Percentiles rank a stretch among this genome's conserved stretches.
These are phyloP conservation scores for Agrilus biguttatus DNA, from an alignment of 2,888 invertebrate genomes.

Conservation along the genomic window DNA sequence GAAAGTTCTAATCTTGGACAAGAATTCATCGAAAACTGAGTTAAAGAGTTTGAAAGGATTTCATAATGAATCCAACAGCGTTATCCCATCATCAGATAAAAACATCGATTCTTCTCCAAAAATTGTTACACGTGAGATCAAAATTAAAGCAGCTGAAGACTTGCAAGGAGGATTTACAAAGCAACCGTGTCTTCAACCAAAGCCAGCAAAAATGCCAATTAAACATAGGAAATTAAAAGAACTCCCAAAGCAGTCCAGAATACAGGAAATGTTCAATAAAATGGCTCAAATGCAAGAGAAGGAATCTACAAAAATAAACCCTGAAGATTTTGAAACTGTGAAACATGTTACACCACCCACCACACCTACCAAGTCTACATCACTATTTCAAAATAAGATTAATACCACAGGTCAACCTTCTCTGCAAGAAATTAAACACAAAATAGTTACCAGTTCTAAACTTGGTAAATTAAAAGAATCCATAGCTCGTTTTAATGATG, in stretches of 20 bases:
- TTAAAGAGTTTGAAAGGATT: slow-evolving; percentile 3
- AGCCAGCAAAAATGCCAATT: too few species aligned
- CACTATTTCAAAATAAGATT: slow-evolving; percentile 21
- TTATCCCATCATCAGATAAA: too few species aligned
- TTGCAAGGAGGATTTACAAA: background rate
- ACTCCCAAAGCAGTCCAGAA: too few species aligned
- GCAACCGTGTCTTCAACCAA: too few species aligned
- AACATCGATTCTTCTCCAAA: too few species aligned
- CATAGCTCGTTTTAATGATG: slow-evolving; percentile 48
- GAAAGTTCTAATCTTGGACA: slow-evolving; percentile 34
- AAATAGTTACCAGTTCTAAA: slow-evolving; percentile 50
- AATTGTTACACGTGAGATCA: too few species aligned
- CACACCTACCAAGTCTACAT: slow-evolving; percentile 16
- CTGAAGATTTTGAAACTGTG: background rate
- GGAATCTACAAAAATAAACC: too few species aligned
- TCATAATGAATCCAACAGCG: slow-evolving; percentile 1
- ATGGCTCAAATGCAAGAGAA: too few species aligned
- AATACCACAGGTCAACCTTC: slow-evolving; percentile 42
- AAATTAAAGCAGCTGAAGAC: too few species aligned
- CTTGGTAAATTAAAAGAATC: slow-evolving; percentile 55
- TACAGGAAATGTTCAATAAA: too few species aligned
- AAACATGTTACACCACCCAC: slow-evolving; percentile 21
- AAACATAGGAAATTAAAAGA: too few species aligned
- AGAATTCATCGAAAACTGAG: slow-evolving; percentile 3
- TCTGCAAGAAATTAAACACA: slow-evolving; percentile 54